phyloP scores from a whole-genome alignment of 2,797 vertebrate genomes.

The Loriculus beryllinus region DNA sequence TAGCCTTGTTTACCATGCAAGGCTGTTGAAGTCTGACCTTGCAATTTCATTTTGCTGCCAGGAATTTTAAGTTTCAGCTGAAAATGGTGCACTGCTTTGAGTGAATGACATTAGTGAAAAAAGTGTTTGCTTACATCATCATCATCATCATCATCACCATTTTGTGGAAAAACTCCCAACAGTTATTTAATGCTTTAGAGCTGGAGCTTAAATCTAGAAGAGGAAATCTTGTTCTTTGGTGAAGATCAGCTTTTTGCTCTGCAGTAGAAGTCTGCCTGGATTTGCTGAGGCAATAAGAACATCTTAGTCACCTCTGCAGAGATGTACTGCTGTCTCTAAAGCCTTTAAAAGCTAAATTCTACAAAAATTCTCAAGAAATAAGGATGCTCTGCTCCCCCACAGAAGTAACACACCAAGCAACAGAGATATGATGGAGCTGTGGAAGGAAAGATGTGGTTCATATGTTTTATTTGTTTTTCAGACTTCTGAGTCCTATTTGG shows the following conservation, averaged over 20 bases:
- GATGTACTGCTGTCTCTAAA: neutral
- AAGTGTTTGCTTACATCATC: neutral
- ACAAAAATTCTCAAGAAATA: neutral
- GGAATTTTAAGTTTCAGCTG: neutral
- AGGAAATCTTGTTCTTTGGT: neutral
- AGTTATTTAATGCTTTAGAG: neutral
- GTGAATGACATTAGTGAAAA: neutral
- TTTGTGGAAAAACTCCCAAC: neutral
- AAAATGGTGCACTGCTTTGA: neutral
- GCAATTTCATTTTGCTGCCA: neutral
- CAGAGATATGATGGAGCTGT: neutral
- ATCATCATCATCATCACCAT: neutral
- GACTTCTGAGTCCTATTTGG: neutral
- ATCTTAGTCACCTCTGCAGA: neutral
- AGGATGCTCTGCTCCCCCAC: neutral
- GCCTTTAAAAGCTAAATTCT: neutral
- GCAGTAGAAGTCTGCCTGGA: neutral
- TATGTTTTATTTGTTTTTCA: neutral
- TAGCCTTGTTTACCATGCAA: neutral
- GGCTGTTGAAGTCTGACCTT: neutral
- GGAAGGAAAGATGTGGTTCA: neutral
- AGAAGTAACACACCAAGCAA: neutral
- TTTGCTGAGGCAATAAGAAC: neutral
- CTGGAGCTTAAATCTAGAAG: neutral
- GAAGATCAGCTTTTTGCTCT: neutral